Conservation (phyloP, 2,888 invertebrate genomes). For the Plebejus anna region DNA sequence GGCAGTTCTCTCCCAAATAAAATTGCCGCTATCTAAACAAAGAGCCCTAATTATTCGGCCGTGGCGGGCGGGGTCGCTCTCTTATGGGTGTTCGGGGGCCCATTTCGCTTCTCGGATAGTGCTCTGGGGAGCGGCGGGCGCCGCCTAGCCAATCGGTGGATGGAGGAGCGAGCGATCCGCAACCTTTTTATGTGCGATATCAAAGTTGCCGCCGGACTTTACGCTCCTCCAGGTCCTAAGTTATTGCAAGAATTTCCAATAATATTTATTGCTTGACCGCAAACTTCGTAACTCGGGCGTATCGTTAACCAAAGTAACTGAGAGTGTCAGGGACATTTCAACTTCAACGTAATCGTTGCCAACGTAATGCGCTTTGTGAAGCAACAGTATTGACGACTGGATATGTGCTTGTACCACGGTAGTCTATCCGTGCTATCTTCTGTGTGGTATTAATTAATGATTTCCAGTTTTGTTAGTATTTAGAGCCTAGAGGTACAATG, state of each 20-base stretch:
- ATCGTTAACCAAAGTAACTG: background rate
- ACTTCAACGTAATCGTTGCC: background rate
- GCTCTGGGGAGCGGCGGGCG: conserved; percentile 80
- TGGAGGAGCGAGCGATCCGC: conserved; percentile 77
- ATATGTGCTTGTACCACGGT: too few species aligned
- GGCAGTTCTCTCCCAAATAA: conserved; percentile 80
- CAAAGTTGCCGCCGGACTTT: conserved; percentile 66
- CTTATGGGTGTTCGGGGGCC: conserved; percentile 85
- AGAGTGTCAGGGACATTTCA: background rate
- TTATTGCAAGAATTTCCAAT: conserved; percentile 52
- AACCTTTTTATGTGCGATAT: conserved; percentile 79
- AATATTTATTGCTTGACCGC: conserved; percentile 10
- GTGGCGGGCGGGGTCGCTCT: conserved; percentile 83
- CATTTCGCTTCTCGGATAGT: conserved; percentile 83
- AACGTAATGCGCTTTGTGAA: background rate
- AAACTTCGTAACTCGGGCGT: background rate
- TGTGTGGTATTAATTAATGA: background rate
- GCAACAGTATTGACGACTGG: background rate
- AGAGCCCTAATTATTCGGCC: conserved; percentile 84
- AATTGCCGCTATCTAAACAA: conserved; percentile 82
- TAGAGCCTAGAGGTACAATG: too few species aligned
- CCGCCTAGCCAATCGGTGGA: conserved; percentile 83
- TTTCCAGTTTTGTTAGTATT: background rate
- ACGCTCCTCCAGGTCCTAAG: conserved; percentile 33
- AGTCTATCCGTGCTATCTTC: too few species aligned